These are phyloP conservation scores for Solenodon paradoxus DNA, from an alignment of 2,113 vertebrate species.

Conservation along the genomic window DNA sequence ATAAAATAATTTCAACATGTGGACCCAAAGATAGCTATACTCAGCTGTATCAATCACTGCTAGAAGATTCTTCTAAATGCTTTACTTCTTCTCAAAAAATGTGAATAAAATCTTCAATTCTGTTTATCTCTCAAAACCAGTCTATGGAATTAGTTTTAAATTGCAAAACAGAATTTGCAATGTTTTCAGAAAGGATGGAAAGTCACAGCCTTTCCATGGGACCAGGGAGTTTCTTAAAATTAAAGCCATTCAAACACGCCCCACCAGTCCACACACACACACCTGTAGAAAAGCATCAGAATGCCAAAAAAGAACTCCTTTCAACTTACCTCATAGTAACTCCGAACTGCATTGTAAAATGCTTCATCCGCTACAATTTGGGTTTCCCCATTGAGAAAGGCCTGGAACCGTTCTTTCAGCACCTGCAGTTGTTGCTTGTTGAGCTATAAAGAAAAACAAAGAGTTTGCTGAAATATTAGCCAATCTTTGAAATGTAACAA, in stretches of 20 bases:
- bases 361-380: slow-evolving; percentile 97
- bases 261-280: too few species aligned
- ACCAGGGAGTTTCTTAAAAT: neutral
- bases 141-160: slow-evolving; percentile 70
- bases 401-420: slow-evolving; percentile 92
- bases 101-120: slow-evolving; percentile 57
- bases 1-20: slow-evolving; percentile 70
- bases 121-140: slow-evolving; percentile 69
- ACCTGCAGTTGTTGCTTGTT: slow-evolving; percentile 96
- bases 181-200: slow-evolving; percentile 51
- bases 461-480: neutral
- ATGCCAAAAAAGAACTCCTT: slow-evolving; percentile 18
- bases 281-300: neutral
- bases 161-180: slow-evolving; percentile 38
- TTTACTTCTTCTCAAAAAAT: slow-evolving; percentile 38
- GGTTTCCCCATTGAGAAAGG: slow-evolving; percentile 94
- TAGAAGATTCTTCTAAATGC: slow-evolving; percentile 47
- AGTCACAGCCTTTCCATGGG: neutral
- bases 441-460: slow-evolving; percentile 82
- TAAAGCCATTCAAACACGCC: neutral
- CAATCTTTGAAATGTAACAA: neutral
- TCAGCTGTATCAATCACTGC: slow-evolving; percentile 46
- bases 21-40: slow-evolving; percentile 66
- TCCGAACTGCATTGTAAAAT: slow-evolving; percentile 96
- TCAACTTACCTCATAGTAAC: slow-evolving; percentile 93